Conservation (phyloP, 30 jellyfish, hydroid and myxozoan species). For the Turritopsis dohrnii region DNA sequence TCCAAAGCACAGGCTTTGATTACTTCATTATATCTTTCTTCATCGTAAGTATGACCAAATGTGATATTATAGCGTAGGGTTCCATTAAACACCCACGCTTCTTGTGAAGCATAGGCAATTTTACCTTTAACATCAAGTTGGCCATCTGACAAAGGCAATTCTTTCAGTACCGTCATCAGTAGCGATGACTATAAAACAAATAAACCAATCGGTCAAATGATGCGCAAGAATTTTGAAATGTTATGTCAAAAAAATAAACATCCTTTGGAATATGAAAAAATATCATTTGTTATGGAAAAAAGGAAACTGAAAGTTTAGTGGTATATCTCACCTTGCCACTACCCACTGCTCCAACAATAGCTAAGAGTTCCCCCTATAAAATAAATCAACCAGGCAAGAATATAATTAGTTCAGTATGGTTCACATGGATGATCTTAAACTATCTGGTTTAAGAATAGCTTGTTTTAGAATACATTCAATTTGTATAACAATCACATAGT, state of each 20-base stretch:
- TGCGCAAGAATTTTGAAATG: no score
- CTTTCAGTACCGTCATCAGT: constrained; percentile 83
- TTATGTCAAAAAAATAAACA: no score
- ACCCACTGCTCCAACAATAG: constrained; percentile 89
- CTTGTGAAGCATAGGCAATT: constrained; percentile 76
- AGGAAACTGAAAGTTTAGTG: background rate
- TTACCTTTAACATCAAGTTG: constrained; percentile 57
- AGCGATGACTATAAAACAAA: constrained; percentile 53
- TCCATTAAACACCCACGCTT: constrained; percentile 92
- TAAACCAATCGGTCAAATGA: background rate
- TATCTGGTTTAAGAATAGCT: background rate
- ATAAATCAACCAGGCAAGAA: background rate
- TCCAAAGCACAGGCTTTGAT: constrained; percentile 78
- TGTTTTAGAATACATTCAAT: no score
- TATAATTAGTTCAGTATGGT: no score
- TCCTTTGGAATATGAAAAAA: no score
- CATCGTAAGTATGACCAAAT: constrained; percentile 74
- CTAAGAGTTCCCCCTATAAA: constrained; percentile 65
- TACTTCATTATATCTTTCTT: constrained; percentile 63
- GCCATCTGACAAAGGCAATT: constrained; percentile 59
- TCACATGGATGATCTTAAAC: background rate
- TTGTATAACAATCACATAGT: no score
- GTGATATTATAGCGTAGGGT: constrained; percentile 77
- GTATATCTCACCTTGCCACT: constrained; percentile 73
- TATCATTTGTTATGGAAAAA: background rate